Evolutionary conservation across 2,113 vertebrate species (phyloP), one percentile per base, ranked within the genome.

Genomic region (Ammodramus savannarum): DNA sequence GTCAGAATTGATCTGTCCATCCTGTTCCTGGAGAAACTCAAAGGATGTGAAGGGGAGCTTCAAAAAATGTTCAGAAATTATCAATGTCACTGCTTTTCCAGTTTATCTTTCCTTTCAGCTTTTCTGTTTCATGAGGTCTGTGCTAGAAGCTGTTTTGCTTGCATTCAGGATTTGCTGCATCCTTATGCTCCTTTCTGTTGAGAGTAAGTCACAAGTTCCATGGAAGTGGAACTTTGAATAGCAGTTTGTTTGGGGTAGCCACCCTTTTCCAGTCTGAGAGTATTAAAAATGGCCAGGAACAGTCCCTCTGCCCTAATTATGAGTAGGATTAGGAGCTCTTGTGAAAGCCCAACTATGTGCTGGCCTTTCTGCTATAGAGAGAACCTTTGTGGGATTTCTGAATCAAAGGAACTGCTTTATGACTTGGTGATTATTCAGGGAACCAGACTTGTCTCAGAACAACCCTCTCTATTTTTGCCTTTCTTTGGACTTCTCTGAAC

Each of bases 331-430:
- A 43, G 62, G 63, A 88, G 54, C 31, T 36, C 54, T 86, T 17
- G 27, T 95, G 75, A 95, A 85, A 90, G 58, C 58, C 59, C 61
- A 54, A 1, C 84, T 69, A 0, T 86, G 59, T 73, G 49, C 89
- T 95, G 49, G 71, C 14, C 39, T 89, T 68, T 68, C 84, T 83
- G 86, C 91, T 68, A 57, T 69, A 77, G 91, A 91, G 84, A n/a
- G 87, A 84, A 87, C 57, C 65, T 89, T 75, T 87, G 87, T 78
- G 74, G 52, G 39, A 21, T 87, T 93, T 87, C 61, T 61, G 84
- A 92, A 71, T 77, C 57, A 88, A 81, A 93, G 75, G 73, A 86
- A n/a, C 57, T 7, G 59, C 43, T 90, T 81, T 31, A 65, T 85
- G 72, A 43, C 75, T 90, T 63, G 71, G 21, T 57, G 93, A 38